Evolutionary conservation across 2,888 invertebrate genomes (phyloP).

Genomic region (Aplocera efformata): DNA sequence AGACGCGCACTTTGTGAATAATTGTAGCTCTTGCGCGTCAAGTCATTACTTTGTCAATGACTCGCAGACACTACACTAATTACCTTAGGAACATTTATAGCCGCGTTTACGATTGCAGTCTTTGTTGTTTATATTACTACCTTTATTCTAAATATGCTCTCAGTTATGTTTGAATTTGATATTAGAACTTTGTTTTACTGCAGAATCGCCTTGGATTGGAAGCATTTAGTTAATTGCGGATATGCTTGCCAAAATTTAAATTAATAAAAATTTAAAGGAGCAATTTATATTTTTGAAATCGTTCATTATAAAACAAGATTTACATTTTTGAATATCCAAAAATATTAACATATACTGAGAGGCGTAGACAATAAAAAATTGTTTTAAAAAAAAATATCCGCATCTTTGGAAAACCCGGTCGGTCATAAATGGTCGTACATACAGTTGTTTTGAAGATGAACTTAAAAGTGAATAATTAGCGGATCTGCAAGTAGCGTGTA

Average conservation of each 20-base stretch:
- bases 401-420: slow-evolving; percentile 7
- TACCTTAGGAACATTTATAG: not conserved
- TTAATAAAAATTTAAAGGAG: not conserved
- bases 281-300: too few species aligned
- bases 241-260: slow-evolving; percentile 18
- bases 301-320: slow-evolving; percentile 1
- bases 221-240: slow-evolving; percentile 16
- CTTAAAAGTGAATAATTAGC: slow-evolving; percentile 8
- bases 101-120: too few species aligned
- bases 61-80: slow-evolving; percentile 9
- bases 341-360: slow-evolving; percentile 7
- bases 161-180: too few species aligned
- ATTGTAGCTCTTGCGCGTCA: slow-evolving; percentile 21
- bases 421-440: slow-evolving; percentile 2
- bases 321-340: not conserved
- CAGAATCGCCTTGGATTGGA: slow-evolving; percentile 15
- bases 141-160: too few species aligned
- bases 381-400: slow-evolving; percentile 1
- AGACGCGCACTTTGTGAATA: slow-evolving; percentile 31
- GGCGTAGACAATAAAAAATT: not conserved
- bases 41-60: slow-evolving; percentile 25
- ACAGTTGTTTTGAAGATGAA: slow-evolving; percentile 3
- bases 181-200: slow-evolving; percentile 4
- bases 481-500: slow-evolving; percentile 3
- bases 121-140: too few species aligned